Conservation (phyloP, 2,888 invertebrate species). For the Sphinx pinastri region DNA sequence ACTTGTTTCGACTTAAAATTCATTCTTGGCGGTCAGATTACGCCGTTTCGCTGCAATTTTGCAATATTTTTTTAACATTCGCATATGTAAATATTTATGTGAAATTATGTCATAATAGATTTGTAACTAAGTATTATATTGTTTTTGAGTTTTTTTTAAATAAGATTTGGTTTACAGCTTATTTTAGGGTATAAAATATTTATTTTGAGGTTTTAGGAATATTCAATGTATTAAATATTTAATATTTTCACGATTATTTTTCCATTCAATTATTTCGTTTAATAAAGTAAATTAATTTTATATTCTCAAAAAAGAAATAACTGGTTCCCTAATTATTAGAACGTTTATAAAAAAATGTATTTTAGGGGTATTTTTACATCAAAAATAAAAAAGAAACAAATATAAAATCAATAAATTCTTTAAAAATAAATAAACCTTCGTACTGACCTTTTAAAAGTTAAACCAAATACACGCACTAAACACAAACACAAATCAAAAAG, state of each 20-base stretch:
- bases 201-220: too few relatives aligned
- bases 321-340: too few relatives aligned
- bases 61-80: background rate
- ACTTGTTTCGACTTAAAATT: background rate
- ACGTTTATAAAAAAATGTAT: too few relatives aligned
- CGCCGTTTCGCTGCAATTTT: background rate
- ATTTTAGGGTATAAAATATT: too few relatives aligned
- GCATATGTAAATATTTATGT: background rate
- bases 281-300: too few relatives aligned
- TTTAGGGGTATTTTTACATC: too few relatives aligned
- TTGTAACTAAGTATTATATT: background rate
- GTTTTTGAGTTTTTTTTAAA: background rate
- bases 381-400: background rate
- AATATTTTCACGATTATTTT: too few relatives aligned
- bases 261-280: too few relatives aligned
- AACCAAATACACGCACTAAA: slow-evolving; percentile 8
- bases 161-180: too few relatives aligned
- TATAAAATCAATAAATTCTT: background rate
- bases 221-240: too few relatives aligned
- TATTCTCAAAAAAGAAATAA: too few relatives aligned
- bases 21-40: background rate
- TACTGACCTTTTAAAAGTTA: background rate
- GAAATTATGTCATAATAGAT: background rate
- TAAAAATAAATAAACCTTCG: background rate
- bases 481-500: background rate